phyloP scores from a whole-genome alignment of 2,888 invertebrate genomes.

The Coenonympha glycerion region DNA sequence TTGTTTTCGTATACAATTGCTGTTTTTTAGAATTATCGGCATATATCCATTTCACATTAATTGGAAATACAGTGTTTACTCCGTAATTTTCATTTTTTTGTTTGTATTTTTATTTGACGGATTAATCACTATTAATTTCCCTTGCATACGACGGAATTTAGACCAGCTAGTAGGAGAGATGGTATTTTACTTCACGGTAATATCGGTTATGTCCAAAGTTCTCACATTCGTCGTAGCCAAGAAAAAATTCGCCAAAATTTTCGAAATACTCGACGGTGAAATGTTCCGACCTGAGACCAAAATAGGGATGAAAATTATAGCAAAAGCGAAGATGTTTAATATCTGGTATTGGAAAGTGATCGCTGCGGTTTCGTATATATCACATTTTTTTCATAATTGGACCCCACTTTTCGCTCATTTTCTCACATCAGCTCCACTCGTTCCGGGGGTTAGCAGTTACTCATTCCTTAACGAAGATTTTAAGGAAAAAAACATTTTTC shows the following conservation, averaged over 20 bases:
- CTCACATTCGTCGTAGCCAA: constrained; percentile 40
- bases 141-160: constrained; percentile 40
- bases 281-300: constrained; percentile 41
- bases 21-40: constrained; percentile 44
- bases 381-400: constrained; percentile 35
- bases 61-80: constrained; percentile 34
- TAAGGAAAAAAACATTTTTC: constrained; percentile 38
- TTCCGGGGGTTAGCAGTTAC: constrained; percentile 43
- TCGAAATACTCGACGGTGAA: constrained; percentile 42
- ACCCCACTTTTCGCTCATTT: constrained; percentile 39
- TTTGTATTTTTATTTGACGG: constrained; percentile 36
- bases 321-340: constrained; percentile 41
- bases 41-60: constrained; percentile 36
- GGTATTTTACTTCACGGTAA: constrained; percentile 47
- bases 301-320: constrained; percentile 35
- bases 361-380: constrained; percentile 35
- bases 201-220: constrained; percentile 41
- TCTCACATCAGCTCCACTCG: constrained; percentile 32
- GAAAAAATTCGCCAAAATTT: constrained; percentile 35
- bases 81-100: constrained; percentile 32
- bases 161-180: constrained; percentile 46
- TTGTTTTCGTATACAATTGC: constrained; percentile 44
- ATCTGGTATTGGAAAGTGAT: constrained; percentile 42
- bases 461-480: constrained; percentile 42
- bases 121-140: constrained; percentile 42